A percentile compares a stretch with the other conserved stretches of the same genome.
Evolutionary conservation across 2,113 vertebrate genomes (phyloP).

Genomic region (Ardeotis arabs): DNA sequence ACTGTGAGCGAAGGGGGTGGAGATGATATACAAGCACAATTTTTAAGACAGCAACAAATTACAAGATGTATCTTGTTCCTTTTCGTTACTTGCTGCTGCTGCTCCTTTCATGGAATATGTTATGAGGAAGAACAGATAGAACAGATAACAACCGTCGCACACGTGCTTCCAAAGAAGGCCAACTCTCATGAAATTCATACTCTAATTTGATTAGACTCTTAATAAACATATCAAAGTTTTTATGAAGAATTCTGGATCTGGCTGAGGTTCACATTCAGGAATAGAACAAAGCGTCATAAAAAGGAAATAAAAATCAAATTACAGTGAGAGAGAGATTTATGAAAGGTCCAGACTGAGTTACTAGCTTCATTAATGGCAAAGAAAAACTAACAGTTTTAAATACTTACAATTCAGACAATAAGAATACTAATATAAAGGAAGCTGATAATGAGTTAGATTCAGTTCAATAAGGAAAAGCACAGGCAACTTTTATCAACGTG

Average conservation of each 20-base stretch:
- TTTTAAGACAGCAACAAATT: constrained; percentile 1
- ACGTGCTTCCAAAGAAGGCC: neutral
- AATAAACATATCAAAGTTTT: neutral
- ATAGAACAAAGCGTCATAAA: neutral
- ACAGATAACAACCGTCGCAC: neutral
- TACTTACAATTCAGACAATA: neutral
- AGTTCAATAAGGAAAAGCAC: neutral
- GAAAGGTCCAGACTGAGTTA: neutral
- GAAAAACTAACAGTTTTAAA: constrained; percentile 26
- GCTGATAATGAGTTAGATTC: neutral
- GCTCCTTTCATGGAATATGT: neutral
- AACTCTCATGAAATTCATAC: neutral
- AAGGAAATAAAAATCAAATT: constrained; percentile 30
- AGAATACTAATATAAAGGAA: constrained; percentile 1
- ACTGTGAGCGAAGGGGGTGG: neutral
- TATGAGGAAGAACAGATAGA: neutral
- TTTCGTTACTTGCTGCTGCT: neutral
- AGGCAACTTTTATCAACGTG: neutral
- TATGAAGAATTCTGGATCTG: neutral
- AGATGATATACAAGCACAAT: neutral
- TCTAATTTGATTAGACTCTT: neutral
- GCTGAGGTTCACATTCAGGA: neutral
- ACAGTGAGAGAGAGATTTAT: neutral
- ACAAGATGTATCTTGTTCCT: constrained; percentile 16
- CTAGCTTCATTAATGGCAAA: neutral